phyloP scores from a whole-genome alignment of 2,113 vertebrate genomes.

The Chaetura pelagica region DNA sequence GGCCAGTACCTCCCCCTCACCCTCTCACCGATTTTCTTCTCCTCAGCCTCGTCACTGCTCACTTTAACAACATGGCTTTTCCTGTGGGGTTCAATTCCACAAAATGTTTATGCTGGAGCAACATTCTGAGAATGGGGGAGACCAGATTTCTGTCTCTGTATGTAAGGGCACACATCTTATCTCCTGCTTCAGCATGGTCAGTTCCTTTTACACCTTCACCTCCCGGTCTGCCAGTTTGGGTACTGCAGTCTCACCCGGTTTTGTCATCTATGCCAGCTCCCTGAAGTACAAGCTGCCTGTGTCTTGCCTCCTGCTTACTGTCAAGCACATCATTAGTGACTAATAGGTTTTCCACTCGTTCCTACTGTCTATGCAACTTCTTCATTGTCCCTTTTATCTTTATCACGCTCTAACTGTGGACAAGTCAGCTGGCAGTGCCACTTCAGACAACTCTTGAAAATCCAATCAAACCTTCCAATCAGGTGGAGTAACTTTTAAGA shows the following conservation, averaged over 20 bases:
- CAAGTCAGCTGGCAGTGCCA: background rate
- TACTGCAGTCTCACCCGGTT: background rate
- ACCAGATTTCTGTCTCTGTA: background rate
- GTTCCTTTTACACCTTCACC: background rate
- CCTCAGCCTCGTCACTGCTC: background rate
- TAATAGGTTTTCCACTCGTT: background rate
- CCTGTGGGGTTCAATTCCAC: background rate
- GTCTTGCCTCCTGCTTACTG: background rate
- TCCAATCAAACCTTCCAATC: background rate
- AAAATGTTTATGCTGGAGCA: background rate
- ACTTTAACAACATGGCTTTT: background rate
- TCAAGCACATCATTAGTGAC: background rate
- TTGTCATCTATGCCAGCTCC: background rate
- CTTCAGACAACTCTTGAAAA: background rate
- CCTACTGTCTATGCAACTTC: background rate
- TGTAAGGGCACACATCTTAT: background rate
- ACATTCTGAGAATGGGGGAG: background rate
- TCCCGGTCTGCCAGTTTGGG: fast-evolving
- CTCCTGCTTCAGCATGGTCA: background rate
- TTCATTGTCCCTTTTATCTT: background rate
- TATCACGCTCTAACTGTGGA: background rate
- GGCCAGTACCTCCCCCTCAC: background rate
- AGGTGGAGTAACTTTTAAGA: background rate
- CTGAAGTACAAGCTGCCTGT: background rate
- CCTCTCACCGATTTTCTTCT: background rate